Conservation (phyloP, 2,888 invertebrate genomes). For the Sepiola atlantica region DNA sequence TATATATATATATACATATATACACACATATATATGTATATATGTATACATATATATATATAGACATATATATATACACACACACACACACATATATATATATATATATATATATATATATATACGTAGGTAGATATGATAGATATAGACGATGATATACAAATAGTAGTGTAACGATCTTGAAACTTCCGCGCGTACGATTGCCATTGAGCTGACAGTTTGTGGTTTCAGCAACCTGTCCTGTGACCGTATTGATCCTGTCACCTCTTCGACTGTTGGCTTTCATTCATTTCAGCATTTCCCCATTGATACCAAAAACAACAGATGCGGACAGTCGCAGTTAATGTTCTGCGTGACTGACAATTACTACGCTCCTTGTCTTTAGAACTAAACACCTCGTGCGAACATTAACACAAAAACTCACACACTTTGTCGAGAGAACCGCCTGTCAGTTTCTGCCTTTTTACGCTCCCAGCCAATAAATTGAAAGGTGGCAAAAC, state of each 20-base stretch:
- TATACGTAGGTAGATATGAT: neutral
- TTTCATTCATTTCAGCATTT: neutral
- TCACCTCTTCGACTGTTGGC: neutral
- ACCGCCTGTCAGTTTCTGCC: neutral
- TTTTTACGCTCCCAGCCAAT: conserved; percentile 5
- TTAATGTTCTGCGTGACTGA: conserved; percentile 32
- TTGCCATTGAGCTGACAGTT: neutral
- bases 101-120: neutral
- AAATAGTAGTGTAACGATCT: neutral
- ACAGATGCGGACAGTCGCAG: neutral
- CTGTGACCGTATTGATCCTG: neutral
- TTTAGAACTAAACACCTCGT: neutral
- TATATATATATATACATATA: neutral
- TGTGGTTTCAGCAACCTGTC: neutral
- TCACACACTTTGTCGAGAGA: neutral
- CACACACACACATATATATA: neutral
- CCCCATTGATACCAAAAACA: neutral
- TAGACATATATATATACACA: neutral
- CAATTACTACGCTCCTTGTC: neutral
- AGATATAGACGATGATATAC: neutral
- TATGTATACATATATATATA: neutral
- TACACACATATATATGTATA: neutral
- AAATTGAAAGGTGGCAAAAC: neutral
- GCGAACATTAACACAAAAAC: neutral
- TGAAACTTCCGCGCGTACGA: neutral